Evolutionary conservation across 2,797 vertebrate genomes (phyloP), one percentile per base, ranked within the genome.

Genomic region (Aulostomus chinensis): DNA sequence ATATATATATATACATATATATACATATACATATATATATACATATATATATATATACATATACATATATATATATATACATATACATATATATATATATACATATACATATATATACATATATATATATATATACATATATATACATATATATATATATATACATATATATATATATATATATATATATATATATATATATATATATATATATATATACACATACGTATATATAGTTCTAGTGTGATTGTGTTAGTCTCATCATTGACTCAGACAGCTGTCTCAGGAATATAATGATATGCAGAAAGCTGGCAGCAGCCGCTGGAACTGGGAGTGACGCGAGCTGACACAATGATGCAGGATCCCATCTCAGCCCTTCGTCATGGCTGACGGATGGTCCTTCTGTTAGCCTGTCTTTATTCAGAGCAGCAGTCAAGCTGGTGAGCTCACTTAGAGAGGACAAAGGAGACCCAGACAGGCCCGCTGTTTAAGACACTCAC

Each of bases 381-480:
- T 73, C 29, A 11, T 26, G 30, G 42, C 8, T 63, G 40, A 66
- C 18, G 41, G 50, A 45, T 33, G 37, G 45, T 26, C 4, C 37
- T 43, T 45, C 17, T 52, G 33, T 18, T 10, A 7, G 12, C 30
- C 43, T n/a, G 33, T 47, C 40, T 34, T 71, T 48, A 60, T 71
- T 54, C 47, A 42, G 58, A 56, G 10, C 43, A 46, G 67, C 11
- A 41, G 59, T 50, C 13, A 36, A 60, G 51, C 45, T 51, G 49
- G 7, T 76, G 54, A 52, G 24, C 33, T 73, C 72, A 28, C 17
- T 82, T 78, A 73, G 52, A 70, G 22, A 11, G 38, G 60, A 81
- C 68, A 81, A 82, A 58, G 55, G 24, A 57, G 25, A 30, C 16
- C 37, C 31, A 41, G 58, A 50, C 59, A 34, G 41, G 57, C 60